A percentile compares a stretch with the other conserved stretches of the same genome.
phyloP scores from a whole-genome alignment of 2,888 invertebrate genomes.

The Saturnia japonica region DNA sequence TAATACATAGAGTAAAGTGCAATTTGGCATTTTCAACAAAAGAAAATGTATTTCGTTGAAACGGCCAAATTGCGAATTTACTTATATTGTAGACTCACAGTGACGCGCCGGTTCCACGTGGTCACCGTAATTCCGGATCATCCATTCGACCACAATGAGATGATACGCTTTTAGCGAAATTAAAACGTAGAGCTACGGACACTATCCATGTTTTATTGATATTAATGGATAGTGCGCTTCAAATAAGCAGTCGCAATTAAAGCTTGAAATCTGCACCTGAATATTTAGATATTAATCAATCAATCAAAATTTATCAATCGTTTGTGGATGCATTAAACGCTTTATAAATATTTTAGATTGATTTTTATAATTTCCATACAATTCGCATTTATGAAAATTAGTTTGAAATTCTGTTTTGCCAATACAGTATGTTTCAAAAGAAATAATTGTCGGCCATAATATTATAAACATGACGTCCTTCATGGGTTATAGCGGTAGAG shows the following conservation, averaged over 20 bases:
- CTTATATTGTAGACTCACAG: not conserved
- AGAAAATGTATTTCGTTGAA: too few species aligned
- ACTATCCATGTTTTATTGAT: conserved; percentile 65
- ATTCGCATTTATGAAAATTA: not conserved
- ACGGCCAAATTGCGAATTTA: conserved; percentile 3
- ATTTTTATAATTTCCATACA: not conserved
- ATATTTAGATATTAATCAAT: not conserved
- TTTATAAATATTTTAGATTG: not conserved
- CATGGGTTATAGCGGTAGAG: not conserved
- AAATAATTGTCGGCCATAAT: not conserved
- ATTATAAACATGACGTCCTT: not conserved
- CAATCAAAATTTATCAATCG: conserved; percentile 9
- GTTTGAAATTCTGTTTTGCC: not conserved
- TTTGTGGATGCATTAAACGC: not conserved
- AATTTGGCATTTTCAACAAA: too few species aligned
- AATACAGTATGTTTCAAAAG: not conserved
- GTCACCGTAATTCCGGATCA: conserved; percentile 61
- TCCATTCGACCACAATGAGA: conserved; percentile 68
- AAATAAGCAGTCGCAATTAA: conserved; percentile 24
- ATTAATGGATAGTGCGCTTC: conserved; percentile 42
- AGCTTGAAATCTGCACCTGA: conserved; percentile 21
- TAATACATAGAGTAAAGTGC: too few species aligned
- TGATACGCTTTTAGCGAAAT: conserved; percentile 75
- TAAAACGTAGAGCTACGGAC: conserved; percentile 60
- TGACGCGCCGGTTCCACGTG: conserved; percentile 22